phyloP scores from a whole-genome alignment of 2,888 invertebrate species.

The Hipparchia sbordonii region DNA sequence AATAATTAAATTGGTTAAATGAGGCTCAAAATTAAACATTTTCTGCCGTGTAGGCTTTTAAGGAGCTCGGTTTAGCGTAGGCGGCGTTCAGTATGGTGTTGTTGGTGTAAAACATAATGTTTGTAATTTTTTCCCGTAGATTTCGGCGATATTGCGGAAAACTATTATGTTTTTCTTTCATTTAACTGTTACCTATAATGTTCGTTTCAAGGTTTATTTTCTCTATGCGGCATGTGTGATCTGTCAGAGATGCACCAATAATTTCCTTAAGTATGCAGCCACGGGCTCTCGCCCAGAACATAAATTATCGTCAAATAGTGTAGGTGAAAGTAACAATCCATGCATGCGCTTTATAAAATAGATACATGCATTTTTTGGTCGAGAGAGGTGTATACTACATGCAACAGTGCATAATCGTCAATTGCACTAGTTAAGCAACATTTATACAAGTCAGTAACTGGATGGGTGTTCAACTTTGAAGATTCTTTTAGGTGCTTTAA shows the following conservation, averaged over 20 bases:
- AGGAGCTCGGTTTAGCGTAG: conserved; percentile 29
- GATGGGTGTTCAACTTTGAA: too few species aligned
- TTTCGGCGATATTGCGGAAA: neutral
- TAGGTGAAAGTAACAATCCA: conserved; percentile 45
- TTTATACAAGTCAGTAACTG: too few species aligned
- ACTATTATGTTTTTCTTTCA: too few species aligned
- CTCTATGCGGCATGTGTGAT: conserved; percentile 37
- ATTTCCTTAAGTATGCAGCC: conserved; percentile 52
- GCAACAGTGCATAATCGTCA: too few species aligned
- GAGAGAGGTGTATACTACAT: too few species aligned
- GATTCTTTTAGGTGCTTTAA: too few species aligned
- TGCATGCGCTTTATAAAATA: conserved; percentile 22
- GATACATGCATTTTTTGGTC: neutral
- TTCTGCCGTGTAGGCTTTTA: conserved; percentile 19
- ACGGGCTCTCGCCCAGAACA: conserved; percentile 46
- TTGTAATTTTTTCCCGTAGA: neutral
- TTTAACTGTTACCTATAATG: neutral
- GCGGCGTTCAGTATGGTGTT: conserved; percentile 12
- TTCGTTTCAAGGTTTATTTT: conserved; percentile 28
- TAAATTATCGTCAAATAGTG: conserved; percentile 44
- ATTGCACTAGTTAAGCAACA: too few species aligned
- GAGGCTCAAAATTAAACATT: neutral
- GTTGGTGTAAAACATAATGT: conserved; percentile 11
- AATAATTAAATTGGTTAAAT: neutral
- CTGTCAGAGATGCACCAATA: conserved; percentile 64